phyloP scores from a whole-genome alignment of 2,888 invertebrate genomes.

The Yponomeuta sedellus region DNA sequence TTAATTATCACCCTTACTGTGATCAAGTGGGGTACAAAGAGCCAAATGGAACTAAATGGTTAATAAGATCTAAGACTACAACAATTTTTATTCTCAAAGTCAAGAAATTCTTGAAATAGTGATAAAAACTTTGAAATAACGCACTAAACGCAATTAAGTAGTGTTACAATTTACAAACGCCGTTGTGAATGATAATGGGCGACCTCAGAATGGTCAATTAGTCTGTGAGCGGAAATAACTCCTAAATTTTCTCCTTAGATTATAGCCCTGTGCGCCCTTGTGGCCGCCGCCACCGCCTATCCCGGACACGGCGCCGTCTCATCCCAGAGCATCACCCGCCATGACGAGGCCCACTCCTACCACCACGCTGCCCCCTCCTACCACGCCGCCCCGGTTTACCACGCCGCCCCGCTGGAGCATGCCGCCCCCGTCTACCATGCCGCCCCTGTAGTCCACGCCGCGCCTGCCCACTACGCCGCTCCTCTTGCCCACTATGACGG shows the following conservation, averaged over 20 bases:
- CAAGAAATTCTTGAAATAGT: too few relatives aligned
- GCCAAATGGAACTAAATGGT: too few relatives aligned
- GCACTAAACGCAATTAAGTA: too few relatives aligned
- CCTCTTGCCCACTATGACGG: conserved; percentile 28
- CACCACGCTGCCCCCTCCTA: conserved; percentile 29
- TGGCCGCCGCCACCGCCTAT: conserved; percentile 52
- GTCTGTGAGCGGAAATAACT: too few relatives aligned
- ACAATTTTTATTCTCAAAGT: too few relatives aligned
- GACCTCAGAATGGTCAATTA: too few relatives aligned
- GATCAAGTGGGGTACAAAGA: too few relatives aligned
- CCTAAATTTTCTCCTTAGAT: conserved; percentile 27
- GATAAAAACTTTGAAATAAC: too few relatives aligned
- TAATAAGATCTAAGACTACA: too few relatives aligned
- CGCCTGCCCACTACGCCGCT: conserved; percentile 33
- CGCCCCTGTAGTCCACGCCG: conserved; percentile 9
- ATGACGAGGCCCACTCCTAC: conserved; percentile 38
- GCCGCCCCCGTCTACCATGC: conserved; percentile 30
- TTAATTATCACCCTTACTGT: too few relatives aligned
- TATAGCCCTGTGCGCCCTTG: conserved; percentile 33
- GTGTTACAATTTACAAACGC: too few relatives aligned
- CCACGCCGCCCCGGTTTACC: conserved; percentile 24
- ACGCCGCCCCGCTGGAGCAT: conserved; percentile 21
- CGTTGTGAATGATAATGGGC: too few relatives aligned
- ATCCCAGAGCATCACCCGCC: conserved; percentile 55
- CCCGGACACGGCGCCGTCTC: conserved; percentile 45